Conservation (phyloP, 2,113 vertebrate species). For the Phalacrocorax carbo region DNA sequence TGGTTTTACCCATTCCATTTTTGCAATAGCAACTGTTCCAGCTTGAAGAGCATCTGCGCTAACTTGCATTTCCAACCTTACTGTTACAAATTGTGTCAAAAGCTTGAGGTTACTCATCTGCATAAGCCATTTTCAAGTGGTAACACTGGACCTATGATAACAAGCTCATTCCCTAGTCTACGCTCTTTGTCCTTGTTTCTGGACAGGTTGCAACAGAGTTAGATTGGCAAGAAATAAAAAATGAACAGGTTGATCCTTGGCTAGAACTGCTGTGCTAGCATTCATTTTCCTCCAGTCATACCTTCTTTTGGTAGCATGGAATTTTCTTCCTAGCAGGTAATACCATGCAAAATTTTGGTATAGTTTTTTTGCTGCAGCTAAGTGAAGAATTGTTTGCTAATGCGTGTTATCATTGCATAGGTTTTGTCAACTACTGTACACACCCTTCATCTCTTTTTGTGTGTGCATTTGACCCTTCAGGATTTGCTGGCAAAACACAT, state of each 20-base stretch:
- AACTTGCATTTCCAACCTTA: neutral
- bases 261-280: neutral
- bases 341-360: neutral
- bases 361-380: neutral
- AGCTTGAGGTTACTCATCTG: neutral
- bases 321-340: neutral
- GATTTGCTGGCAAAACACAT: neutral
- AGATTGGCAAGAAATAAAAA: neutral
- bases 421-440: neutral
- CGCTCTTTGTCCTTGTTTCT: neutral
- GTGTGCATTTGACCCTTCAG: neutral
- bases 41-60: neutral
- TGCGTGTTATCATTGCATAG: neutral
- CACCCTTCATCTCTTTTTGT: neutral
- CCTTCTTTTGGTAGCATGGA: neutral
- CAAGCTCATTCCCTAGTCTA: neutral
- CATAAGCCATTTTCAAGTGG: constrained; percentile 7
- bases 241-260: neutral
- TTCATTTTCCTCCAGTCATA: neutral
- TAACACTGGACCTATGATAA: neutral
- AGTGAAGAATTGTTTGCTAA: neutral
- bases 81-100: neutral
- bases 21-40: neutral
- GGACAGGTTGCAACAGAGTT: neutral
- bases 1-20: neutral